phyloP scores from a whole-genome alignment of 2,888 invertebrate genomes.

The Endotricha flammealis region DNA sequence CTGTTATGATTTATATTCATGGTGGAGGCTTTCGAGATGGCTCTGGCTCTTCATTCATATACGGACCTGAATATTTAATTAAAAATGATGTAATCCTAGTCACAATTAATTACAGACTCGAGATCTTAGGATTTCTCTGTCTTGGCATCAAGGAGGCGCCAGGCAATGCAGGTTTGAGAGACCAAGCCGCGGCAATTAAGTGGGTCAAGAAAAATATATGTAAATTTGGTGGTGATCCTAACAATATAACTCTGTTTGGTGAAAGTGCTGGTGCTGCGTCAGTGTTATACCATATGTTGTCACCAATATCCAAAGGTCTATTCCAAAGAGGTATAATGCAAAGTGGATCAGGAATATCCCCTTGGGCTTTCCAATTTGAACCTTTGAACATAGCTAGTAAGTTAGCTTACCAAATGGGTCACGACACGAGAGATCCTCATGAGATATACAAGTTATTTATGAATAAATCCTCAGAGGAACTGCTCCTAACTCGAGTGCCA shows the following conservation, averaged over 20 bases:
- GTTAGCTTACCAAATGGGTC: conserved; percentile 46
- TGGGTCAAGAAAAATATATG: conserved; percentile 58
- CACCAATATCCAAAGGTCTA: conserved; percentile 58
- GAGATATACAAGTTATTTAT: conserved; percentile 48
- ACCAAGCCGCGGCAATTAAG: conserved; percentile 56
- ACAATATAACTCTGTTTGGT: conserved; percentile 60
- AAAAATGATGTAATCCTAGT: conserved; percentile 56
- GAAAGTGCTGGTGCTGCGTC: conserved; percentile 68
- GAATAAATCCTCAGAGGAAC: conserved; percentile 32
- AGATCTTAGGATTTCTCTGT: conserved; percentile 61
- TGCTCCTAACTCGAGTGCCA: conserved; percentile 49
- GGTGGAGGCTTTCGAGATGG: conserved; percentile 66
- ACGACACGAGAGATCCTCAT: conserved; percentile 37
- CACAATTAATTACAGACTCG: conserved; percentile 62
- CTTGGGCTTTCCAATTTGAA: conserved; percentile 61
- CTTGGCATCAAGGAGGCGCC: conserved; percentile 61
- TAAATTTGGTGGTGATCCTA: conserved; percentile 59
- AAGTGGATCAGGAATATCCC: conserved; percentile 60
- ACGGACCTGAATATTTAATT: conserved; percentile 57
- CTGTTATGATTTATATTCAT: conserved; percentile 68
- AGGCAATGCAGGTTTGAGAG: conserved; percentile 64
- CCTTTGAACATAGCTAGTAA: conserved; percentile 47
- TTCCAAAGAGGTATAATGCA: conserved; percentile 62
- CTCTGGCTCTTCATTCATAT: conserved; percentile 53
- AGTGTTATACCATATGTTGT: conserved; percentile 54